Percentiles rank a stretch among this genome's conserved stretches.
These are phyloP conservation scores for Aspidiotus rigidus DNA, from an alignment of 2,888 invertebrate species.

Conservation along the genomic window DNA sequence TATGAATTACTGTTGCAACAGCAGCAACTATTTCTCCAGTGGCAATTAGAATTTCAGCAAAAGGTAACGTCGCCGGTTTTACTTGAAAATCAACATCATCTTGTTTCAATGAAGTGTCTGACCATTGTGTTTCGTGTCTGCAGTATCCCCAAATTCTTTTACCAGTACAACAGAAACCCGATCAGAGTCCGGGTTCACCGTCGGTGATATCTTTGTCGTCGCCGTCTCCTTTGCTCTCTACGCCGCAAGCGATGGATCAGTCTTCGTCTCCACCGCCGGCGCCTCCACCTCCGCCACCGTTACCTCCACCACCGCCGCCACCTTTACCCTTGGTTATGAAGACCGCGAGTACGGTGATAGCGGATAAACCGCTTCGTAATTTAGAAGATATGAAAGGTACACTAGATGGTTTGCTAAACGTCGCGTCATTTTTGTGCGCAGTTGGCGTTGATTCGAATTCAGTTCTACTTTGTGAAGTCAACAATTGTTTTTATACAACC, in stretches of 20 bases:
- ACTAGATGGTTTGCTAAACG: slow-evolving; percentile 10
- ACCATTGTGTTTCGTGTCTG: slow-evolving; percentile 28
- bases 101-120: slow-evolving; percentile 1
- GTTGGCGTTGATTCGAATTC: no score
- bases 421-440: no score
- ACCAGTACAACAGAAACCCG: slow-evolving; percentile 57
- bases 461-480: no score
- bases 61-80: slow-evolving; percentile 46
- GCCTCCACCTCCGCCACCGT: slow-evolving; percentile 43
- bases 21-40: slow-evolving; percentile 83
- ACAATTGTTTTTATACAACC: no score
- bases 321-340: slow-evolving; percentile 35
- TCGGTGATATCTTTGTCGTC: slow-evolving; percentile 58
- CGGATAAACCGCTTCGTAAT: slow-evolving; percentile 50
- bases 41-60: slow-evolving; percentile 71
- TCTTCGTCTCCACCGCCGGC: slow-evolving; percentile 45
- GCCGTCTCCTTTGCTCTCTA: slow-evolving; percentile 43
- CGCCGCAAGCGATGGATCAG: slow-evolving; percentile 42
- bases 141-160: slow-evolving; percentile 69
- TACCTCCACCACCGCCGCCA: slow-evolving; percentile 36
- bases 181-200: slow-evolving; percentile 39
- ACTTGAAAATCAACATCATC: slow-evolving; percentile 11
- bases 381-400: slow-evolving; percentile 83
- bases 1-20: slow-evolving; percentile 88
- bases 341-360: slow-evolving; percentile 1